These are phyloP conservation scores for Irena cyanogastra DNA, from an alignment of 2,113 vertebrate genomes.

Conservation along the genomic window DNA sequence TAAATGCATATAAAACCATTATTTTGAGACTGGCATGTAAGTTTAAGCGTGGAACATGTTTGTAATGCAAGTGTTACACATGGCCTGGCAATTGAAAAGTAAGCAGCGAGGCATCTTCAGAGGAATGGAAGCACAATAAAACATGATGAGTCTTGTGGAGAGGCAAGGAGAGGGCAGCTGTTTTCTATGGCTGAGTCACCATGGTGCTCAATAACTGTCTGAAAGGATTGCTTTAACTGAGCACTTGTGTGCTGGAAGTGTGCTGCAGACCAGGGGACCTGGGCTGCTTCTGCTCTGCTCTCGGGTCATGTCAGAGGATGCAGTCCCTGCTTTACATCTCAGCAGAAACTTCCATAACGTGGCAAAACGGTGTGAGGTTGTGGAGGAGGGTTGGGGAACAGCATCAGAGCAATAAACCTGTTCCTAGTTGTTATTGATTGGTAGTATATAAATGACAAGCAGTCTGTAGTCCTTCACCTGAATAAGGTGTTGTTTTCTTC, in stretches of 20 bases:
- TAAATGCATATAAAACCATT: conserved; percentile 25
- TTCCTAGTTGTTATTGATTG: conserved; percentile 42
- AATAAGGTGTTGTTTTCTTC: not conserved
- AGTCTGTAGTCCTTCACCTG: not conserved
- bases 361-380: not conserved
- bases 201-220: conserved; percentile 61
- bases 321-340: conserved; percentile 5
- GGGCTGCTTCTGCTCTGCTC: conserved; percentile 55
- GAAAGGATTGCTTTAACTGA: conserved; percentile 70
- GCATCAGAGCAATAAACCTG: conserved; percentile 3
- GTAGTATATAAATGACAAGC: conserved; percentile 36
- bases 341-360: not conserved
- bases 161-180: not conserved
- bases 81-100: not conserved
- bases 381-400: not conserved
- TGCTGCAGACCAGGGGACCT: conserved; percentile 43
- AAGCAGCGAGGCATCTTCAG: not conserved
- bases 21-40: not conserved
- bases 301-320: conserved; percentile 20
- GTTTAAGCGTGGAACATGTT: not conserved
- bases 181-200: conserved; percentile 35
- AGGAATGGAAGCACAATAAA: conserved; percentile 25
- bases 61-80: not conserved
- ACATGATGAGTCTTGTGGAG: not conserved
- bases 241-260: conserved; percentile 50